These are phyloP conservation scores for Eurystomus gularis DNA, from an alignment of 2,113 vertebrate species.

Conservation along the genomic window DNA sequence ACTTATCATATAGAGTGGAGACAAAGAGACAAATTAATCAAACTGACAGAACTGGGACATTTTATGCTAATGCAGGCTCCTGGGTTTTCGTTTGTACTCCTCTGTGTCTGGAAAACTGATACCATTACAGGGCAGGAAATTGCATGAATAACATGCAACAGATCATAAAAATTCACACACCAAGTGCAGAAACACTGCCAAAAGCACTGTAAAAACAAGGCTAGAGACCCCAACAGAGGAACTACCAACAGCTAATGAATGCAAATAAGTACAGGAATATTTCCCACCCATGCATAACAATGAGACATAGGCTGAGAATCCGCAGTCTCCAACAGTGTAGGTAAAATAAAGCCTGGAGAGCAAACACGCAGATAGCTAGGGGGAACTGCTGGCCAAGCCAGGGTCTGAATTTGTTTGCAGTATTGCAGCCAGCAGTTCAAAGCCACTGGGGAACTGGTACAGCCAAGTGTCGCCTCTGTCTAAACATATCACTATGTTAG, in stretches of 20 bases:
- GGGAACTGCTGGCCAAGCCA: conserved; percentile 1
- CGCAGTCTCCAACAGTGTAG: conserved; percentile 31
- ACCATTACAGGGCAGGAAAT: conserved; percentile 87
- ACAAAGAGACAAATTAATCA: conserved; percentile 93
- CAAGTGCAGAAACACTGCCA: conserved; percentile 75
- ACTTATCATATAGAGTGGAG: conserved; percentile 85
- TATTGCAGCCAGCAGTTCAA: conserved; percentile 31
- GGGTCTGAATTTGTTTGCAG: conserved; percentile 30
- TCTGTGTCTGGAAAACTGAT: conserved; percentile 81
- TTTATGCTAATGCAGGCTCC: conserved; percentile 83
- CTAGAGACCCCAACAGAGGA: conserved; percentile 76
- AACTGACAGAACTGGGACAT: conserved; percentile 87
- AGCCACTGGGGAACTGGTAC: background rate
- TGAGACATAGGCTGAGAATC: conserved; percentile 65
- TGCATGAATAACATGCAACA: conserved; percentile 83
- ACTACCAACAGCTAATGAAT: conserved; percentile 75
- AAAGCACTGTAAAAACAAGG: conserved; percentile 78
- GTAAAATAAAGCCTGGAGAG: conserved; percentile 61
- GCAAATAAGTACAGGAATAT: conserved; percentile 76
- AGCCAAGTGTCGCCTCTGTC: background rate
- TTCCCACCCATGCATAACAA: conserved; percentile 72
- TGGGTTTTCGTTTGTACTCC: conserved; percentile 79
- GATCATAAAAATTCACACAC: conserved; percentile 82
- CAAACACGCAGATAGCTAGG: background rate
- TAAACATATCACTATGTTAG: background rate